Evolutionary conservation across 2,888 invertebrate species (phyloP), one percentile per base, ranked within the genome.

Genomic region (Lingula anatina): DNA sequence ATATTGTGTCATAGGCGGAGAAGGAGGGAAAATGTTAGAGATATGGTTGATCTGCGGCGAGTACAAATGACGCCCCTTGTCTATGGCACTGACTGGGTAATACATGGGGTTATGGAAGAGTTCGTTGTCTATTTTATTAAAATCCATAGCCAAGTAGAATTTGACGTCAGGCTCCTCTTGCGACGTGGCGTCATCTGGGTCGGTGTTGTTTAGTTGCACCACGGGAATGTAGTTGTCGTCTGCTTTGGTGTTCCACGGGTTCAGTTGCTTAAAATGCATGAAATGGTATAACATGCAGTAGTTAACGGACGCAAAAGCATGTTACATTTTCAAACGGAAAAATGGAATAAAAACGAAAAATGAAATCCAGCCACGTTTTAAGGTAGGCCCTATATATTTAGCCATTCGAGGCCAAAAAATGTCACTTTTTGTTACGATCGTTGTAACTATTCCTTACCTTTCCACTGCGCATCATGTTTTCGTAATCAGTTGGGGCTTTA

Each of bases 31-130:
- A 67, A 79, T 77, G 75, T 87, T 88, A 0, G 88, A 87, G 57
- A 92, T 90, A 78, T 88, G 86, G 76, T 93, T 93, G 3, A 94
- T 76, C 75, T 93, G 93, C 0, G 93, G 92, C 0, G 79, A 88
- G 60, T 85, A 85, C 0, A 90, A 77, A 27, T 83, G 83, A 56
- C 84, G 81, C 5, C 70, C 66, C 47, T 56, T 53, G 12, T 80
- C 78, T 41, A 87, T 86, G 82, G 81, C 60, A 7, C 60, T 50
- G 24, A 76, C 52, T 0, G 76, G 70, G 47, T 76, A 78, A 20
- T 84, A 83, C 2, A 64, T 57, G 3, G 84, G 81, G 41, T 84
- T 83, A 70, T 92, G 88, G 71, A 86, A 91, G 56, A 87, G 85
- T 0, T 86, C 84, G 74, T 91, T 90, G 69, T 91, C 85, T 60